phyloP scores from a whole-genome alignment of 2,113 vertebrate species.

The Dinomys branickii region DNA sequence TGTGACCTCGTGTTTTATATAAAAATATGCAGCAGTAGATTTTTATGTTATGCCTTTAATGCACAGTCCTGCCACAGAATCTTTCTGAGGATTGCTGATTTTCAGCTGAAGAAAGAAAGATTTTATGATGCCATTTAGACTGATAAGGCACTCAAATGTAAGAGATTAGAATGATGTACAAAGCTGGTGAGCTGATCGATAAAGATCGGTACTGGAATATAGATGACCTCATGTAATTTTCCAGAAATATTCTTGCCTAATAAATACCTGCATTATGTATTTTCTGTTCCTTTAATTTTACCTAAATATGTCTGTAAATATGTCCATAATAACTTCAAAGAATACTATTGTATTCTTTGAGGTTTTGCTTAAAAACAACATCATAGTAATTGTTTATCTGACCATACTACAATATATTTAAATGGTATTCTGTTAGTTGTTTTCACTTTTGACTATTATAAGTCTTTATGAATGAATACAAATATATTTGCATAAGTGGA shows the following conservation, averaged over 20 bases:
- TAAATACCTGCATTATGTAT: background rate
- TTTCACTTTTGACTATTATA: slow-evolving; percentile 20
- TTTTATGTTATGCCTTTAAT: slow-evolving; percentile 39
- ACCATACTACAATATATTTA: background rate
- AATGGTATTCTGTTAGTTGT: background rate
- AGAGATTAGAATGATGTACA: background rate
- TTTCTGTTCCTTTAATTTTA: slow-evolving; percentile 41
- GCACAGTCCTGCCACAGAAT: slow-evolving; percentile 13
- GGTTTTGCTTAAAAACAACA: background rate
- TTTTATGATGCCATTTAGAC: slow-evolving; percentile 54
- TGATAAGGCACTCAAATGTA: slow-evolving; percentile 52
- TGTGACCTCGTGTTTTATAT: slow-evolving; percentile 43
- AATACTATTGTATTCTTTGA: slow-evolving; percentile 19
- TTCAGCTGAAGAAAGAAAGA: background rate
- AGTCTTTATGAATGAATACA: background rate
- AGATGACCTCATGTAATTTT: background rate
- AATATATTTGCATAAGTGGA: slow-evolving; percentile 16
- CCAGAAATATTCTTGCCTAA: slow-evolving; percentile 16
- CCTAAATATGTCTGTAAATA: background rate
- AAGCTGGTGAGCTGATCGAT: background rate
- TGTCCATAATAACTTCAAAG: no score
- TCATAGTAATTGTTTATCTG: background rate
- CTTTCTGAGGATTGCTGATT: slow-evolving; percentile 28
- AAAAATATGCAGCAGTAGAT: background rate
- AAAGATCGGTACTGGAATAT: background rate